Conservation (phyloP, 2,888 invertebrate genomes). For the Hemicrepidius hirtus region DNA sequence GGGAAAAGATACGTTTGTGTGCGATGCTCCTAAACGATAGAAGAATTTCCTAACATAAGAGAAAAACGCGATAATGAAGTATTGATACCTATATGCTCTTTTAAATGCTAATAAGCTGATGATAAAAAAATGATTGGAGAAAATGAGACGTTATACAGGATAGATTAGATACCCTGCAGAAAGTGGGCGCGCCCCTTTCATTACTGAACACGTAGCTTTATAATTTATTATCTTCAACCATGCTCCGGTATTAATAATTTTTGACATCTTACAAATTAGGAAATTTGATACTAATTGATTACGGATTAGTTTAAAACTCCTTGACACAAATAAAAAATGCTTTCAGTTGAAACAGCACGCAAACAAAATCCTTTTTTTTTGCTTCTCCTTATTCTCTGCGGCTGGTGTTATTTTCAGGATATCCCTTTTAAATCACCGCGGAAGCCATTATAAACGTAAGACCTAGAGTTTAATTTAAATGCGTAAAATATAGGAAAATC, state of each 20-base stretch:
- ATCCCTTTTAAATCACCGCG: slow-evolving; percentile 11
- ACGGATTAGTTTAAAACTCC: slow-evolving; percentile 38
- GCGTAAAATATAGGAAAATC: slow-evolving; percentile 25
- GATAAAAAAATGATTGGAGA: slow-evolving; percentile 44
- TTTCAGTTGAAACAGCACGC: slow-evolving; percentile 5
- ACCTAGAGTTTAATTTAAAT: slow-evolving; percentile 17
- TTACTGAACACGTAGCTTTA: slow-evolving; percentile 62
- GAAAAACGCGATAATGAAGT: neutral
- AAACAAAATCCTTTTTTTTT: slow-evolving; percentile 1
- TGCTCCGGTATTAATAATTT: slow-evolving; percentile 57
- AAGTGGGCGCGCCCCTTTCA: slow-evolving; percentile 63
- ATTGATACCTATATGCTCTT: neutral
- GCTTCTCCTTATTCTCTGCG: too few relatives aligned
- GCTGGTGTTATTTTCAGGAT: neutral
- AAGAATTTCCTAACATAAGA: neutral
- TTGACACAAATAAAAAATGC: neutral
- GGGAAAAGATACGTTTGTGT: slow-evolving; percentile 31
- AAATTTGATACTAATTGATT: slow-evolving; percentile 61
- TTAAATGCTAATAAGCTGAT: slow-evolving; percentile 2
- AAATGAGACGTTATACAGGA: slow-evolving; percentile 62
- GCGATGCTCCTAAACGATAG: slow-evolving; percentile 36
- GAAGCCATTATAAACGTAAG: slow-evolving; percentile 14
- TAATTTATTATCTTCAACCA: slow-evolving; percentile 61
- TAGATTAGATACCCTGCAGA: slow-evolving; percentile 62
- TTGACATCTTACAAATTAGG: slow-evolving; percentile 61